These are phyloP conservation scores for Erinaceus europaeus DNA, from an alignment of 2,113 vertebrate species.

Conservation along the genomic window DNA sequence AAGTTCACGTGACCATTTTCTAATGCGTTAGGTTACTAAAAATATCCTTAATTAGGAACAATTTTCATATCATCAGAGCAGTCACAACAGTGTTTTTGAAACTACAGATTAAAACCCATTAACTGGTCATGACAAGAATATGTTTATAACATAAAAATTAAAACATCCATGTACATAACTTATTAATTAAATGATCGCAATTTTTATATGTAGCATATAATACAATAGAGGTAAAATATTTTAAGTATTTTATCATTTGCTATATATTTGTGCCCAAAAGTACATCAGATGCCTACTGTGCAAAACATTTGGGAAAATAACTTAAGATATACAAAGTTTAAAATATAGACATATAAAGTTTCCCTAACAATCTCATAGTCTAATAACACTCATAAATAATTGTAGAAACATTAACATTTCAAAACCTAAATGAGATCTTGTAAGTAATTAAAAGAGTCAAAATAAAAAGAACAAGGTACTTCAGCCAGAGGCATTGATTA, in stretches of 20 bases:
- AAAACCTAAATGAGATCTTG: background rate
- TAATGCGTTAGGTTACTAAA: slow-evolving; percentile 52
- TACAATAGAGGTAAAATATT: background rate
- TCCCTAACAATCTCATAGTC: background rate
- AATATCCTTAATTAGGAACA: slow-evolving; percentile 44
- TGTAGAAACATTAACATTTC: background rate
- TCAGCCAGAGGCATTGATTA: background rate
- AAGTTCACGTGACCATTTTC: slow-evolving; percentile 5
- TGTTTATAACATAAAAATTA: slow-evolving; percentile 8
- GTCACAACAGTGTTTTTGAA: slow-evolving; percentile 49
- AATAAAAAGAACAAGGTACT: background rate
- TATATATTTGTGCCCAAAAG: background rate
- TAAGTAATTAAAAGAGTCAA: no score
- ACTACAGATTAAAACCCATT: slow-evolving; percentile 9
- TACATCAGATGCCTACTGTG: background rate
- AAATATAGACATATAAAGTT: background rate
- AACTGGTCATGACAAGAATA: slow-evolving; percentile 25
- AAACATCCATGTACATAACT: background rate
- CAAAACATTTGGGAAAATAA: background rate
- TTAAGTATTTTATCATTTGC: background rate
- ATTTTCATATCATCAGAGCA: slow-evolving; percentile 56
- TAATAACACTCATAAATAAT: background rate
- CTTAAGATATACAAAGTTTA: no score
- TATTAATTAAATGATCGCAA: background rate
- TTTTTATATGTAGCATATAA: background rate